Percentiles rank a stretch among this genome's conserved stretches.
These are phyloP conservation scores for Conistra vaccinii DNA, from an alignment of 2,888 invertebrate genomes.

Conservation along the genomic window DNA sequence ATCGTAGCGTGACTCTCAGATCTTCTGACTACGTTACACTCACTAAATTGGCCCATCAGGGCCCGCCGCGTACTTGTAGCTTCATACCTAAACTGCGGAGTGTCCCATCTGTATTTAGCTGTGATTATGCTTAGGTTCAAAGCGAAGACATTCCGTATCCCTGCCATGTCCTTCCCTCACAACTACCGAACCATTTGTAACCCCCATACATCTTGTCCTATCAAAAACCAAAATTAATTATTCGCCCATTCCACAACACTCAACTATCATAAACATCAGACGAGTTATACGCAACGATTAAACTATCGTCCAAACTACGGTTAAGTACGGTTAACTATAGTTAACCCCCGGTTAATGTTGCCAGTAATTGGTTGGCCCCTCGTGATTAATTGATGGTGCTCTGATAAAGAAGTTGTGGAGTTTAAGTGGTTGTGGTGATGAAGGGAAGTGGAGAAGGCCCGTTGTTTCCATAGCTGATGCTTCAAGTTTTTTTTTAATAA, in stretches of 20 bases:
- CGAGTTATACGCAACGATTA: conserved; percentile 73
- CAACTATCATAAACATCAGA: conserved; percentile 74
- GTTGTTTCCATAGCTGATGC: too few relatives aligned
- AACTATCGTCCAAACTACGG: conserved; percentile 73
- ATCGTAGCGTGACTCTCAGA: too few relatives aligned
- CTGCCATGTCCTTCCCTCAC: background rate
- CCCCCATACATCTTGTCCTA: conserved; percentile 42
- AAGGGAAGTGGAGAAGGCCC: conserved; percentile 9
- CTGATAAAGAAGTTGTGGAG: conserved; percentile 65
- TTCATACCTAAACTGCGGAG: too few relatives aligned
- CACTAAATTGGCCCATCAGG: too few relatives aligned
- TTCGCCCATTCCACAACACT: conserved; percentile 56
- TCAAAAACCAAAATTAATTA: conserved; percentile 66
- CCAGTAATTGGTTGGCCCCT: conserved; percentile 66
- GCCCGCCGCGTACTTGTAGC: too few relatives aligned
- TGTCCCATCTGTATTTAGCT: too few relatives aligned
- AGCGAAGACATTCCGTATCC: background rate
- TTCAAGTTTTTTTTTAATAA: too few relatives aligned
- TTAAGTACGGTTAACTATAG: conserved; percentile 71
- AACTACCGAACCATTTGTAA: conserved; percentile 15
- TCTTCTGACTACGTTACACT: too few relatives aligned
- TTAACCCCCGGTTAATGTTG: conserved; percentile 73
- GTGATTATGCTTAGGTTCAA: background rate
- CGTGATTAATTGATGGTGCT: conserved; percentile 77
- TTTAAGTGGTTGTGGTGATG: conserved; percentile 57